These are phyloP conservation scores for Spisula solida DNA, from an alignment of 2,888 invertebrate genomes.

Conservation along the genomic window DNA sequence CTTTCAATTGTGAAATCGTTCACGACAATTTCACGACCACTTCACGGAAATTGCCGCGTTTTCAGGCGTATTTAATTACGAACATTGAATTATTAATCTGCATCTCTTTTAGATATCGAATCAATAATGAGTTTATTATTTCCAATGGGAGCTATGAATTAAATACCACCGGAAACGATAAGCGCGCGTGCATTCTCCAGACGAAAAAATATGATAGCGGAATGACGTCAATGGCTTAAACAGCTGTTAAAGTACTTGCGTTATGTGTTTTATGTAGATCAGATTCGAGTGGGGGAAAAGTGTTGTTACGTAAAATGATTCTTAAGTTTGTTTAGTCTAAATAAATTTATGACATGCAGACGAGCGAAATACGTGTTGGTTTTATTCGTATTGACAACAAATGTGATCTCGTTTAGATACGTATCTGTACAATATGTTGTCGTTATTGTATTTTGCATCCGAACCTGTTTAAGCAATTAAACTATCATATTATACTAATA, in stretches of 20 bases:
- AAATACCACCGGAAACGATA: background rate
- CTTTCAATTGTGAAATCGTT: too few species aligned
- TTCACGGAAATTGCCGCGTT: background rate
- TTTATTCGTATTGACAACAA: conserved; percentile 2
- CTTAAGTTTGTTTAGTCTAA: conserved; percentile 21
- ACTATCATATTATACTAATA: background rate
- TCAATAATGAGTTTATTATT: conserved; percentile 16
- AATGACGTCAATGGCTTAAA: conserved; percentile 19
- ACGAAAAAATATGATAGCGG: background rate
- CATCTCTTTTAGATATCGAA: background rate
- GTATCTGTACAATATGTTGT: background rate
- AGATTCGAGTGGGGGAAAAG: background rate
- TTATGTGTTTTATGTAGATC: conserved; percentile 1
- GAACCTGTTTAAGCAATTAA: background rate
- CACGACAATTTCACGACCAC: background rate
- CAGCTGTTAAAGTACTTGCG: background rate
- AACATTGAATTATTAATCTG: background rate
- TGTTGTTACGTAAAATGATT: conserved; percentile 12
- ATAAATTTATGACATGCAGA: conserved; percentile 19
- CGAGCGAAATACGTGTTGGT: background rate
- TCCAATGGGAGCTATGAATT: background rate
- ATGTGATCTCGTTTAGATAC: background rate
- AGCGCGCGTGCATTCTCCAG: background rate
- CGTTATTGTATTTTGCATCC: background rate
- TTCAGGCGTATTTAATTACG: background rate